These are phyloP conservation scores for Cephus cinctus DNA, from an alignment of 1,140 invertebrate genomes.

Conservation along the genomic window DNA sequence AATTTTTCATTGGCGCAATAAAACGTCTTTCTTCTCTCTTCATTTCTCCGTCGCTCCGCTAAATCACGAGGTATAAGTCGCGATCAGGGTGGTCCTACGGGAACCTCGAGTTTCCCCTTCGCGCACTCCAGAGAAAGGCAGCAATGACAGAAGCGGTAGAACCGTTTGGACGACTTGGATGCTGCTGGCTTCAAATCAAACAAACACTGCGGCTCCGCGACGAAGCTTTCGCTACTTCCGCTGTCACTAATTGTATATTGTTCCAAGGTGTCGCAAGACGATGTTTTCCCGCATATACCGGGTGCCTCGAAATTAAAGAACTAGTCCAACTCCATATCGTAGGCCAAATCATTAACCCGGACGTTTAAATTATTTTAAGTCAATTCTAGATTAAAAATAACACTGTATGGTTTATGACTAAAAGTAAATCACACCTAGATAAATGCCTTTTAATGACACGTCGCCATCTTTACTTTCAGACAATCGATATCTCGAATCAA, in stretches of 20 bases:
- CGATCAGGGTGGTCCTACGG: constrained; percentile 17
- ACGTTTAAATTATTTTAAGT: too few relatives aligned
- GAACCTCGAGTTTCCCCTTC: background rate
- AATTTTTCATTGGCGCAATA: constrained; percentile 19
- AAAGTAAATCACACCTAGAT: too few relatives aligned
- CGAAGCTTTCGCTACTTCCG: constrained; percentile 4
- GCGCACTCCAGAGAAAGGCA: background rate
- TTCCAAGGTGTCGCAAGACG: constrained; percentile 11
- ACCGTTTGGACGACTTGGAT: background rate
- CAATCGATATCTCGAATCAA: too few relatives aligned
- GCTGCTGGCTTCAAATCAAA: constrained; percentile 17
- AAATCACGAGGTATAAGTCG: constrained; percentile 16
- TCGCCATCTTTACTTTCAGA: too few relatives aligned
- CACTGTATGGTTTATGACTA: too few relatives aligned
- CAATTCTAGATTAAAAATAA: too few relatives aligned
- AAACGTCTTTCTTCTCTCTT: constrained; percentile 4
- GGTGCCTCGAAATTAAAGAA: too few relatives aligned
- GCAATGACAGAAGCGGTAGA: too few relatives aligned
- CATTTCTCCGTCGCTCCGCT: constrained; percentile 1
- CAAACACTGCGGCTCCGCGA: constrained; percentile 9
- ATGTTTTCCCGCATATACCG: too few relatives aligned
- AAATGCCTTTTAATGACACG: too few relatives aligned
- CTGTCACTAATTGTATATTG: constrained; percentile 14
- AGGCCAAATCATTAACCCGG: too few relatives aligned
- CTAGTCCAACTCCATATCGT: too few relatives aligned